Base-by-base conservation (phyloP, 30 jellyfish, hydroid and myxozoan species). In the Hydractinia echinata region DNA sequence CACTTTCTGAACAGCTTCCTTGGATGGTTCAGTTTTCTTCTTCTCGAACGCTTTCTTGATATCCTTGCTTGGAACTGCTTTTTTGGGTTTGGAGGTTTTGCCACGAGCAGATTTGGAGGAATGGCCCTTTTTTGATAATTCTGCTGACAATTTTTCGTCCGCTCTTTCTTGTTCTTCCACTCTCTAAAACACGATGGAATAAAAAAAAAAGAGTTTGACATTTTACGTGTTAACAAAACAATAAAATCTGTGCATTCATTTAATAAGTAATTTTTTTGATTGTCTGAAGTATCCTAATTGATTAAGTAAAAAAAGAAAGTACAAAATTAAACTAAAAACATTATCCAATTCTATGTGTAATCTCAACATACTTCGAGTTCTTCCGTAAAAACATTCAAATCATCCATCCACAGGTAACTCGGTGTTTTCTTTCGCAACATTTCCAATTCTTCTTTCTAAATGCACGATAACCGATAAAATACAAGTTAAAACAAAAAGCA, bases 321-420 rank as follows among this genome's bases (percentile, higher is more conserved):
- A 30, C 44, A 30, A 30, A 30, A 0, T 30, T 30, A 30, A 30
- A 30, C 44, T 30, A 30, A 30, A 30, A 30, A 30, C 44, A 30
- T 30, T 30, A 30, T 30, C 44, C 44, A 30, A 30, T 30, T 30
- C 44, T 30, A 30, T 30, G 44, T 30, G 44, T 30, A 30, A 30
- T 30, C 44, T 30, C 44, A 30, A 30, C 96, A 39, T 82, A 92
- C 98, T 49, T 92, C 98, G 4, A 92, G 82, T 73, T 92, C 94
- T 56, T 52, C 84, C 19, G 67, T 49, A 86, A 92, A 92, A 20
- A 10, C 87, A 48, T 92, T 92, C 54, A 92, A 77, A 74, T 92
- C 98, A 10, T 73, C 84, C 53, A 21, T 3, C 98, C 98, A 92
- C 71, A 92, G 86, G 55, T 86, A 95, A 71, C 84, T 89, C 5